A percentile compares a stretch with the other conserved stretches of the same genome.
phyloP scores from a whole-genome alignment of 2,888 invertebrate species.

The Mechanitis messenoides region DNA sequence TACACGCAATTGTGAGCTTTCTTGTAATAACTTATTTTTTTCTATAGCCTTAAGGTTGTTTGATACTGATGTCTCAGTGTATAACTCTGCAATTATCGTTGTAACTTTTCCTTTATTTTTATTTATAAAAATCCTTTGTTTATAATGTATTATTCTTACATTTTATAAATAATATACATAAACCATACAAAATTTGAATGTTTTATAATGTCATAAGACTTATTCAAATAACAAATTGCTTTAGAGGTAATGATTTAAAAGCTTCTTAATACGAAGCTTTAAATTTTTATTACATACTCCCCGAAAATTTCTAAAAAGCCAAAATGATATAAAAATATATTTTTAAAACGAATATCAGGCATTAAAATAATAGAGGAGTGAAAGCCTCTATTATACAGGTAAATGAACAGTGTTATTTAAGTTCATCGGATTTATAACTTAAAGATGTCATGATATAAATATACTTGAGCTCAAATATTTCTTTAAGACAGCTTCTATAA shows the following conservation, averaged over 20 bases:
- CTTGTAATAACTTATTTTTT: constrained; percentile 17
- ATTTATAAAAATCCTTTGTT: too few relatives aligned
- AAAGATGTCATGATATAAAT: constrained; percentile 31
- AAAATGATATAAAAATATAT: constrained; percentile 21
- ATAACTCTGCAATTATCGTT: not conserved
- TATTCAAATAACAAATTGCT: too few relatives aligned
- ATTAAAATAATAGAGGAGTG: not conserved
- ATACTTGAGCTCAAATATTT: constrained; percentile 20
- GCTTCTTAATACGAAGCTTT: too few relatives aligned
- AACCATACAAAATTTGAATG: too few relatives aligned
- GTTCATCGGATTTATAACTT: constrained; percentile 29
- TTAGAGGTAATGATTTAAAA: too few relatives aligned
- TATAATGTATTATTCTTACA: too few relatives aligned
- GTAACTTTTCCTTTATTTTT: too few relatives aligned
- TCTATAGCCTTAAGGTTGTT: constrained; percentile 1
- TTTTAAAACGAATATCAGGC: constrained; percentile 16
- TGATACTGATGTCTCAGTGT: not conserved
- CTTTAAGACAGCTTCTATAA: constrained; percentile 12
- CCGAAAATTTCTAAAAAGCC: not conserved
- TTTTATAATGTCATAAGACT: too few relatives aligned
- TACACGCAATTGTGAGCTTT: constrained; percentile 9
- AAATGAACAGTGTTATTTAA: constrained; percentile 23
- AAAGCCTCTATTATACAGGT: constrained; percentile 27
- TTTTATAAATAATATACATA: too few relatives aligned
- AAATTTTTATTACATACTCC: too few relatives aligned